A percentile compares a stretch with the other conserved stretches of the same genome.
Evolutionary conservation across 2,113 vertebrate genomes (phyloP).

Genomic region (Todiramphus chloris): DNA sequence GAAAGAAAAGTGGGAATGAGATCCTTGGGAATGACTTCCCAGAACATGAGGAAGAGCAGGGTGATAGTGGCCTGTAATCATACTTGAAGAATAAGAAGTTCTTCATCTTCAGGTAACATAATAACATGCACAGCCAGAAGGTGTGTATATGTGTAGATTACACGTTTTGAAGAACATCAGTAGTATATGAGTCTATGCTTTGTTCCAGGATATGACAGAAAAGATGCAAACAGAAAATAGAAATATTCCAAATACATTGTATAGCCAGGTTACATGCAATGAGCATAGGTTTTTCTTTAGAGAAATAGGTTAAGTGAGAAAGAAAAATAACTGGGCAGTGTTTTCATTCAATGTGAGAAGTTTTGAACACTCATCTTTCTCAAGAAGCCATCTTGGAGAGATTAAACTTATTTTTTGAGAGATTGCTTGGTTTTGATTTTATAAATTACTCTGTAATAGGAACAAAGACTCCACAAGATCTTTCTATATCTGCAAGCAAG

Average conservation of each 20-base stretch:
- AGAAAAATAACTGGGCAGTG: not conserved
- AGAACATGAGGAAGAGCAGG: not conserved
- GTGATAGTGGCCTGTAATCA: not conserved
- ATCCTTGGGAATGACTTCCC: not conserved
- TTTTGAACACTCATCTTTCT: not conserved
- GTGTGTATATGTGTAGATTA: not conserved
- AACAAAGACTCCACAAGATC: not conserved
- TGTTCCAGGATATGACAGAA: not conserved
- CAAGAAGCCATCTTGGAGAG: not conserved
- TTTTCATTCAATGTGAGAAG: not conserved
- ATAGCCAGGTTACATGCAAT: not conserved
- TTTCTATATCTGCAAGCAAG: not conserved
- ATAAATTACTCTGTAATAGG: not conserved
- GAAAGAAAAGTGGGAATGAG: not conserved
- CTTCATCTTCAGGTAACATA: not conserved
- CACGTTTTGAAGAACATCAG: not conserved
- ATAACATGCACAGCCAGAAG: not conserved
- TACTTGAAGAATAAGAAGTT: not conserved
- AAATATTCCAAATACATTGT: not conserved
- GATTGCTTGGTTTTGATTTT: not conserved
- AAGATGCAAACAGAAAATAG: not conserved
- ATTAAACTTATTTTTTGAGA: not conserved
- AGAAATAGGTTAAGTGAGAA: not conserved
- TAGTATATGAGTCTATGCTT: not conserved
- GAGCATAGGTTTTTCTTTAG: not conserved